Base-by-base conservation (phyloP, 2,113 vertebrate species). In the Dipodomys stephensi region DNA sequence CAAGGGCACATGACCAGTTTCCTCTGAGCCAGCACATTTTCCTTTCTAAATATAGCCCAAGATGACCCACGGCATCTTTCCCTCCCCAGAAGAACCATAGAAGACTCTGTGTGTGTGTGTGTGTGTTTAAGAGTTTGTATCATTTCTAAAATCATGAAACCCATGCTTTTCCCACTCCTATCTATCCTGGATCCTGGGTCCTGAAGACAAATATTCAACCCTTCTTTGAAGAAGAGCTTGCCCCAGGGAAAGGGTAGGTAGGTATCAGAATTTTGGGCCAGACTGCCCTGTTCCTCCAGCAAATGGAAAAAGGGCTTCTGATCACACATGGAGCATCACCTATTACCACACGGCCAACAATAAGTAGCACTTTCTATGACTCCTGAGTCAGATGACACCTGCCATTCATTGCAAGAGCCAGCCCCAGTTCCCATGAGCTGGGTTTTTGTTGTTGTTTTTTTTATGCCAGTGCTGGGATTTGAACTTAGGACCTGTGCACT, bases 61-160 rank as follows among this genome's bases (percentile, higher is more conserved):
- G 64, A 84, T 87, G 95, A 96, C 87, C 92, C 87, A 93, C 80
- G 92, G 79, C 73, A 25, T 67, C 76, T 82, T 81, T 32, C 74
- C 72, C 73, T 92, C 11, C 0, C 57, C 57, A 85, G 57, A 65
- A 91, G 20, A 30, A 1, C 87, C 64, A 0, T 2, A 16, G 53
- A 16, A 57, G 22, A 44, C 64, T 89, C 84, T 93, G 62, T 73
- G 23, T 2, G 23, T 19, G 53, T 53, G 49, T 13, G 53, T 13
- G 35, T 19, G 39, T 69, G 39, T 35, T 22, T 67, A 79, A 65
- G 65, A 23, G 18, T 30, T 77, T 64, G 27, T 82, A 27, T 71
- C 74, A 71, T 64, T 53, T 84, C 67, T 84, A 35, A 73, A 83
- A 62, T 68, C 83, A n/a, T 23, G 62, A 73, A 39, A 35, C 18